Conservation (phyloP, 2,888 invertebrate species). For the Cloeon dipterum region DNA sequence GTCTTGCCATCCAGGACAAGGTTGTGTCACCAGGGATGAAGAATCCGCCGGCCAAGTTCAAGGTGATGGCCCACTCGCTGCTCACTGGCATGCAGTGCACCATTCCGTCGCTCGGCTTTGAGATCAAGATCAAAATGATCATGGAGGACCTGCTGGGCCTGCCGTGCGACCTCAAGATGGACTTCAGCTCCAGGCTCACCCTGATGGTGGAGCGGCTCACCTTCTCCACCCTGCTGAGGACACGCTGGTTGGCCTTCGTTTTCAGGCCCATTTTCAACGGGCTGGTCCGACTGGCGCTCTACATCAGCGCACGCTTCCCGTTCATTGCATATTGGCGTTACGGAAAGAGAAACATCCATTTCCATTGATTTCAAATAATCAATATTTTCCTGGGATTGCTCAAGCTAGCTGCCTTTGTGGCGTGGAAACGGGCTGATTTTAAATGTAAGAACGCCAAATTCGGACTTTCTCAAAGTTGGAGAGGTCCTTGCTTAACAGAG, state of each 20-base stretch:
- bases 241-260: background rate
- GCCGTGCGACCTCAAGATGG: background rate
- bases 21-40: constrained; percentile 36
- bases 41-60: constrained; percentile 33
- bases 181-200: background rate
- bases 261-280: constrained; percentile 1
- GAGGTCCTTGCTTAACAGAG: too few relatives aligned
- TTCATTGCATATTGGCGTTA: background rate
- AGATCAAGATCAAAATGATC: background rate
- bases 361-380: too few relatives aligned
- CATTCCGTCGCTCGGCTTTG: constrained; percentile 31
- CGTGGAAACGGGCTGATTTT: too few relatives aligned
- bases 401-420: too few relatives aligned
- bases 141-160: background rate
- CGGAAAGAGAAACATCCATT: too few relatives aligned
- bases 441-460: too few relatives aligned
- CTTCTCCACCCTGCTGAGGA: background rate
- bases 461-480: too few relatives aligned
- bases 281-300: background rate
- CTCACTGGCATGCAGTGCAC: constrained; percentile 44
- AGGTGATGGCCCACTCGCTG: constrained; percentile 35
- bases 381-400: too few relatives aligned
- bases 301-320: background rate
- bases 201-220: background rate
- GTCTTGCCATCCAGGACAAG: constrained; percentile 25